Conservation (phyloP, 2,113 vertebrate genomes). For the Xiphorhynchus elegans region DNA sequence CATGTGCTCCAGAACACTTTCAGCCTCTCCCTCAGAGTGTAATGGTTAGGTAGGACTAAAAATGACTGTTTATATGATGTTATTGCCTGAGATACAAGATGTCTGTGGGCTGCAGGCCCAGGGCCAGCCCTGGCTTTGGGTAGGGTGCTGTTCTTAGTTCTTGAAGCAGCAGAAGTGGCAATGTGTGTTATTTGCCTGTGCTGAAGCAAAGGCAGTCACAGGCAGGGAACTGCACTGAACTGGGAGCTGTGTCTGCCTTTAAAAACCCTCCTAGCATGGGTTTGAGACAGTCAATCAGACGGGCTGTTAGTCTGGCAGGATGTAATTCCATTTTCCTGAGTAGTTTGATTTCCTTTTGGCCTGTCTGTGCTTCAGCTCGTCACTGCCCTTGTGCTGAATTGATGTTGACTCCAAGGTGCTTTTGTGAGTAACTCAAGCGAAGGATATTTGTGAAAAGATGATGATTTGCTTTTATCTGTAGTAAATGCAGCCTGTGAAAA, state of each 20-base stretch:
- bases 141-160: too few relatives aligned
- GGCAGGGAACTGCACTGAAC: background rate
- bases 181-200: background rate
- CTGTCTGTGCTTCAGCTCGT: background rate
- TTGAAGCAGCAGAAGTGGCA: background rate
- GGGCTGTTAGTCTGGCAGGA: background rate
- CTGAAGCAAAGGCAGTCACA: background rate
- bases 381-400: background rate
- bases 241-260: background rate
- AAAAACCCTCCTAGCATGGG: background rate
- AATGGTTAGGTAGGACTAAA: background rate
- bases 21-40: background rate
- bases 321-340: background rate
- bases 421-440: background rate
- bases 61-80: background rate
- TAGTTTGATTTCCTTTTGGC: conserved; percentile 24
- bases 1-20: background rate
- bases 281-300: background rate
- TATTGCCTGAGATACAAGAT: fast-evolving
- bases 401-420: background rate
- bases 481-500: background rate
- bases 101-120: background rate
- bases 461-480: background rate
- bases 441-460: background rate
- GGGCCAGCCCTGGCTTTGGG: background rate